Evolutionary conservation across 2,113 vertebrate species (phyloP).

Genomic region (Myanophis thanlyinensis): DNA sequence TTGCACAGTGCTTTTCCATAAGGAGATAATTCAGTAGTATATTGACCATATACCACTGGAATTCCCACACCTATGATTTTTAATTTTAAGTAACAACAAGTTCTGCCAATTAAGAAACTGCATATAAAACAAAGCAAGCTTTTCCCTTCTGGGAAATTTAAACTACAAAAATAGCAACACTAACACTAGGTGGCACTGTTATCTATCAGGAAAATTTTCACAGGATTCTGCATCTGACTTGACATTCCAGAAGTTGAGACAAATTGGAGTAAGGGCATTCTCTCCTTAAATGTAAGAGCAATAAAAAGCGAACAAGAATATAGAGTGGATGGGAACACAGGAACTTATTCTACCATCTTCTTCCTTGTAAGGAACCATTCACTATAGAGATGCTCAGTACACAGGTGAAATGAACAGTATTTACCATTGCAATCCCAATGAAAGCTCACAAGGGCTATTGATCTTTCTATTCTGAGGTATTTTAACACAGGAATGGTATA

Average conservation of each 20-base stretch:
- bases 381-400: not conserved
- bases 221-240: not conserved
- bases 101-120: not conserved
- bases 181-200: slow-evolving; percentile 62
- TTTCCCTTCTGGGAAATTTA: not conserved
- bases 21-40: not conserved
- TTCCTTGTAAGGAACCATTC: not conserved
- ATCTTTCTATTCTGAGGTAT: not conserved
- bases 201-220: slow-evolving; percentile 20
- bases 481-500: not conserved
- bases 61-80: not conserved
- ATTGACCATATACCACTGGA: not conserved
- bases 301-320: not conserved
- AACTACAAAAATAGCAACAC: slow-evolving; percentile 14
- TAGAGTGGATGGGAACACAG: not conserved
- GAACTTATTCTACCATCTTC: not conserved
- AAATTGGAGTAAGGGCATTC: not conserved
- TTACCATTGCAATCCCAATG: not conserved
- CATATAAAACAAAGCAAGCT: not conserved
- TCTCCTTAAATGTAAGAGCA: not conserved
- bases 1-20: not conserved
- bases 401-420: not conserved
- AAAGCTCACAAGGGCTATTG: not conserved
- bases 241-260: not conserved
- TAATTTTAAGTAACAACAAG: not conserved